A percentile compares a stretch with the other conserved stretches of the same genome.
These are phyloP conservation scores for Hephaestus fuliginosus DNA, from an alignment of 2,797 vertebrate species.

Conservation along the genomic window DNA sequence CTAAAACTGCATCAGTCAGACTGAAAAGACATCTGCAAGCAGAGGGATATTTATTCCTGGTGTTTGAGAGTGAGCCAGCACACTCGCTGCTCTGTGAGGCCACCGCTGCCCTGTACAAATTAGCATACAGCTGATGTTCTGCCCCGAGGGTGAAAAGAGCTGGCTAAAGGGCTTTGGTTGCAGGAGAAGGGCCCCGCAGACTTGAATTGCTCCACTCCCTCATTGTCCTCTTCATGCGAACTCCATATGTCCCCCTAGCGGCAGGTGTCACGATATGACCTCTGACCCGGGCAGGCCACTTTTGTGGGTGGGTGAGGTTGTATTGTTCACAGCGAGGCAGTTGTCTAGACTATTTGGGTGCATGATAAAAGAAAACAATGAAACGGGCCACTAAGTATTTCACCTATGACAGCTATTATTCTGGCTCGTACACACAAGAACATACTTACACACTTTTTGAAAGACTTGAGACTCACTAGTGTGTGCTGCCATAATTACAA, in stretches of 20 bases:
- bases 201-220: slow-evolving; percentile 73
- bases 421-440: not conserved
- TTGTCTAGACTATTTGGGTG: slow-evolving; percentile 78
- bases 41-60: slow-evolving; percentile 37
- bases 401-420: slow-evolving; percentile 21
- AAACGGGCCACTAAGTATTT: slow-evolving; percentile 25
- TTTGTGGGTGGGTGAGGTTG: slow-evolving; percentile 61
- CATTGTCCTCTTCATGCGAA: slow-evolving; percentile 74
- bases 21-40: slow-evolving; percentile 58
- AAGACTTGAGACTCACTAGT: not conserved
- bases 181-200: slow-evolving; percentile 57
- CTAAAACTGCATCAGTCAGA: slow-evolving; percentile 25
- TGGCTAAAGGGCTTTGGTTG: slow-evolving; percentile 67
- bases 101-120: slow-evolving; percentile 67
- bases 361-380: slow-evolving; percentile 60
- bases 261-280: slow-evolving; percentile 84
- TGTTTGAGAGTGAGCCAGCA: slow-evolving; percentile 54
- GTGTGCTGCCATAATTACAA: not conserved
- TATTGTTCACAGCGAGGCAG: slow-evolving; percentile 66
- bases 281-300: slow-evolving; percentile 69
- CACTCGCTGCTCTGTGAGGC: slow-evolving; percentile 55
- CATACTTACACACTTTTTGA: not conserved
- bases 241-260: slow-evolving; percentile 81
- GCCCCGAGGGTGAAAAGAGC: slow-evolving; percentile 68
- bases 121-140: slow-evolving; percentile 87